Evolutionary conservation across 2,888 invertebrate genomes (phyloP).

Genomic region (Pristionchus japonicus): DNA sequence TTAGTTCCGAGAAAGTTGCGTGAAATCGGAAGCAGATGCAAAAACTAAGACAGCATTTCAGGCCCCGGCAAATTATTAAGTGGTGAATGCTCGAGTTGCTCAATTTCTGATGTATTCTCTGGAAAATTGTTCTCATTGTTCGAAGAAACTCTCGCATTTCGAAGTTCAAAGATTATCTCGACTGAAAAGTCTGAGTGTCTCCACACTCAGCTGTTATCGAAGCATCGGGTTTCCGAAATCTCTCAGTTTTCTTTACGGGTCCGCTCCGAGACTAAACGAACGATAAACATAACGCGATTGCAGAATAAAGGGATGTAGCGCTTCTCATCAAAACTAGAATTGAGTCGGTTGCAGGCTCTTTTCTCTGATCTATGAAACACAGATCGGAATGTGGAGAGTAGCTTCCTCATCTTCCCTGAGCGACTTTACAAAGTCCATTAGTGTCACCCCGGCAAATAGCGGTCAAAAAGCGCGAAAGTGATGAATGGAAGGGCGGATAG

Average conservation of each 20-base stretch:
- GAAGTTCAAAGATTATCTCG: no score
- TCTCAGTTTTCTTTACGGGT: not conserved
- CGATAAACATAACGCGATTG: not conserved
- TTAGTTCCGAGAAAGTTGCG: not conserved
- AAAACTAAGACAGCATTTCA: no score
- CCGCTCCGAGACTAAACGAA: not conserved
- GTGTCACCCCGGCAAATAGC: not conserved
- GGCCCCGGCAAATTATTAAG: not conserved
- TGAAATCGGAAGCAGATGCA: no score
- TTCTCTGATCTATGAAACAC: no score
- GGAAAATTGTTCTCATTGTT: no score
- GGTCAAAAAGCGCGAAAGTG: not conserved
- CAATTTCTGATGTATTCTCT: not conserved
- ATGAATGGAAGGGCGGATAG: not conserved
- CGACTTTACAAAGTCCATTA: slow-evolving; percentile 13
- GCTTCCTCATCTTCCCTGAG: not conserved
- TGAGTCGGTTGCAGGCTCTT: no score
- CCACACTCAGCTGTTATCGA: not conserved
- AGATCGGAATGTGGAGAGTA: no score
- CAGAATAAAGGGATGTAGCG: not conserved
- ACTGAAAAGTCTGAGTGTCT: no score
- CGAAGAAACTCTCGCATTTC: not conserved
- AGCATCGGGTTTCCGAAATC: not conserved
- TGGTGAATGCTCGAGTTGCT: no score
- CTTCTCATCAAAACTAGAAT: no score